phyloP scores from a whole-genome alignment of 2,888 invertebrate genomes.

The Pristionchus maxplancki region DNA sequence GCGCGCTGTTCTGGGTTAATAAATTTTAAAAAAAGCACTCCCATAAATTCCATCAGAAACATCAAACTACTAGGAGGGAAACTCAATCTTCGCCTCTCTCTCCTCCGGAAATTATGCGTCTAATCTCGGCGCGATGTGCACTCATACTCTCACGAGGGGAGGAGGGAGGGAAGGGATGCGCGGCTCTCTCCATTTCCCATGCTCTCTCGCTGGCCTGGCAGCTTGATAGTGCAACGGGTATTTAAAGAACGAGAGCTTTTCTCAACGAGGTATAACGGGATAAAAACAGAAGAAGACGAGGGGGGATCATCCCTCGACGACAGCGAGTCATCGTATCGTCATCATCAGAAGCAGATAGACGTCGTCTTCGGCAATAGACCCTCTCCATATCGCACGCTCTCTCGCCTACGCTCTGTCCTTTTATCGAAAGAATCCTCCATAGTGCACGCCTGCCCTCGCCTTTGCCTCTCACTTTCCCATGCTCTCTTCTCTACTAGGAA shows the following conservation, averaged over 20 bases:
- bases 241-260: not conserved
- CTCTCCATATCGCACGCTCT: not conserved
- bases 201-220: not conserved
- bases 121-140: not conserved
- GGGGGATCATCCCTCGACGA: not conserved
- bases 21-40: not conserved
- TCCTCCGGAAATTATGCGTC: constrained; percentile 21
- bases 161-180: not conserved
- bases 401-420: not conserved
- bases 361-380: not conserved
- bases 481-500: not conserved
- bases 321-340: not conserved
- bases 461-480: not conserved
- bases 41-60: not conserved
- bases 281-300: not conserved
- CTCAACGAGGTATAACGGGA: not conserved
- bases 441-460: not conserved
- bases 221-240: not conserved
- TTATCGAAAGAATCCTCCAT: not conserved
- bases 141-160: not conserved
- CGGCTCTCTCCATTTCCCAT: not conserved
- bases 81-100: not conserved
- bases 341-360: not conserved
- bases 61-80: not conserved
- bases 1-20: too few relatives aligned